These are phyloP conservation scores for Antedon mediterranea DNA, from an alignment of 53 echinoderm and acorn worm species.

Conservation along the genomic window DNA sequence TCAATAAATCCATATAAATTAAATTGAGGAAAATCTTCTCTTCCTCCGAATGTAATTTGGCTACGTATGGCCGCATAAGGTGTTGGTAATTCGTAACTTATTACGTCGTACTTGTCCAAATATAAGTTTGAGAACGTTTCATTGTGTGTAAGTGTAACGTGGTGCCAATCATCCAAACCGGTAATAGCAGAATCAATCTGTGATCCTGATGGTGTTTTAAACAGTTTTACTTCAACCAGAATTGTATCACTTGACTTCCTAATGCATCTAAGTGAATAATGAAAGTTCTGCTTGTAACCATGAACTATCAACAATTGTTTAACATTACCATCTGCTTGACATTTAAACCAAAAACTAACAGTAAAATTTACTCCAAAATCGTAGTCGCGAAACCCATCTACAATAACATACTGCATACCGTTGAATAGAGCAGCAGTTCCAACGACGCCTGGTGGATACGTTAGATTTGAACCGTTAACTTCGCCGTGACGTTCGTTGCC, in stretches of 20 bases:
- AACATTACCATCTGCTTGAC: neutral
- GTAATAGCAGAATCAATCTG: too few species aligned
- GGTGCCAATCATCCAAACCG: too few species aligned
- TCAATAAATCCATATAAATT: neutral
- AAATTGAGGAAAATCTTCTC: neutral
- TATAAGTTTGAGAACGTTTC: too few species aligned
- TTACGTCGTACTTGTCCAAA: too few species aligned
- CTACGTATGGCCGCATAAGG: neutral
- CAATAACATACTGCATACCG: neutral
- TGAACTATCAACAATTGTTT: neutral
- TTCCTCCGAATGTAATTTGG: neutral
- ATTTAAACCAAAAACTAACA: neutral
- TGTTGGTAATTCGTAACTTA: neutral
- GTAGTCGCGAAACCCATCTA: neutral
- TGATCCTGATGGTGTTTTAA: too few species aligned
- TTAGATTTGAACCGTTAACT: neutral
- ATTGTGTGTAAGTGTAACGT: too few species aligned
- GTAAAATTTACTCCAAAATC: neutral
- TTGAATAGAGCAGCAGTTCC: neutral
- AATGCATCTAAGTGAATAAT: neutral
- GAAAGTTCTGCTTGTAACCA: neutral
- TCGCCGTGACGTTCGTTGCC: neutral
- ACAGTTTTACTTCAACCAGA: too few species aligned
- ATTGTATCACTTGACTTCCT: too few species aligned
- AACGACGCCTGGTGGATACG: neutral